phyloP scores from a whole-genome alignment of 2,797 vertebrate species.

The Alfaro cultratus region DNA sequence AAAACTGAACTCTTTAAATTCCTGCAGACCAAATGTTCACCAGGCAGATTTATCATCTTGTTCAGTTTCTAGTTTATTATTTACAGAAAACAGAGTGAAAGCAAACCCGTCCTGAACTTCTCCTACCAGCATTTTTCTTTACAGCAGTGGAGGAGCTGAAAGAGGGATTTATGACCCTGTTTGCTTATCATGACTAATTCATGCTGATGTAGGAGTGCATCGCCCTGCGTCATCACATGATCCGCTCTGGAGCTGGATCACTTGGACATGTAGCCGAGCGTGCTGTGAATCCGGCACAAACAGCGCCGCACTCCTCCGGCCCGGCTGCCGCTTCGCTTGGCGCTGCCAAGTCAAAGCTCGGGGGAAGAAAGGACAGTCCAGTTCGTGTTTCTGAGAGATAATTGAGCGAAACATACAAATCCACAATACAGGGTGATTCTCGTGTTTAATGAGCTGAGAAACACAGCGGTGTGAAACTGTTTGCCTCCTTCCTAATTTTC shows the following conservation, averaged over 20 bases:
- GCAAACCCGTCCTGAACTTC: not conserved
- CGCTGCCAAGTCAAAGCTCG: slow-evolving; percentile 24
- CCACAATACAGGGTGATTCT: slow-evolving; percentile 26
- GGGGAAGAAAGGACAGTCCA: not conserved
- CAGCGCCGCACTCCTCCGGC: not conserved
- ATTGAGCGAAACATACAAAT: not conserved
- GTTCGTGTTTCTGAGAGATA: not conserved
- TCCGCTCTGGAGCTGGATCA: slow-evolving; percentile 9
- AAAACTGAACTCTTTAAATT: not conserved
- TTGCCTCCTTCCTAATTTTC: no score
- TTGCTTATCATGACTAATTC: slow-evolving; percentile 69
- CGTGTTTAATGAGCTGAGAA: slow-evolving; percentile 4
- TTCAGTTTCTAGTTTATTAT: slow-evolving; percentile 1
- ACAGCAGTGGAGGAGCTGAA: slow-evolving; percentile 46
- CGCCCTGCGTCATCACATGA: slow-evolving; percentile 49
- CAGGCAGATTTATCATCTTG: not conserved
- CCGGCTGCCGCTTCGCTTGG: not conserved
- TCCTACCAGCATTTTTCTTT: slow-evolving; percentile 26
- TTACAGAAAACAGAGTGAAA: not conserved
- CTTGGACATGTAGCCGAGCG: slow-evolving; percentile 32
- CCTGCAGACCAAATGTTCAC: not conserved
- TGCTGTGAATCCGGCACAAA: slow-evolving; percentile 17
- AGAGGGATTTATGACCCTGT: slow-evolving; percentile 51
- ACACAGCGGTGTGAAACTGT: not conserved
- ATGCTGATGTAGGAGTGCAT: slow-evolving; percentile 62